These are phyloP conservation scores for Amphimallon solstitiale DNA, from an alignment of 2,888 invertebrate genomes.

Conservation along the genomic window DNA sequence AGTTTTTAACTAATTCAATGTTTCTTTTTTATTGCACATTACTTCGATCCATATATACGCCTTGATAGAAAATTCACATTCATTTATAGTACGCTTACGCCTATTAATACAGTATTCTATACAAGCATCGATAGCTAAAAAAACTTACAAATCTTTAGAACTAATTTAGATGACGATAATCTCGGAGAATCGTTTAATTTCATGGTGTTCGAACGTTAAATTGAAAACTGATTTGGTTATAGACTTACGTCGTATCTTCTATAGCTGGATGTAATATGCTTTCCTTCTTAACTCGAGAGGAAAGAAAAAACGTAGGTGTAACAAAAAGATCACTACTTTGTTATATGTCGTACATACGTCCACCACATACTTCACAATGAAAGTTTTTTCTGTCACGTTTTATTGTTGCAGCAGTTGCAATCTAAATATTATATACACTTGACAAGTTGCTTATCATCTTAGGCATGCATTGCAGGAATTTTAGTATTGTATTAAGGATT, in stretches of 20 bases:
- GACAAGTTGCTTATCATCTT: constrained; percentile 27
- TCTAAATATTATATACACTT: constrained; percentile 22
- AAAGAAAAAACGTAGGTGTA: constrained; percentile 20
- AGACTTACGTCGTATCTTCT: constrained; percentile 7
- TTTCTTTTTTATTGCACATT: no score
- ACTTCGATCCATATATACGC: no score
- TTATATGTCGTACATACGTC: constrained; percentile 1
- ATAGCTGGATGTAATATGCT: constrained; percentile 2
- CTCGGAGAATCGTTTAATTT: constrained; percentile 47
- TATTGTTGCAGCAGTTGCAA: neutral
- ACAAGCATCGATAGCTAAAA: constrained; percentile 13
- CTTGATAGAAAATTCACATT: no score
- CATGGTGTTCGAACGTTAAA: constrained; percentile 43
- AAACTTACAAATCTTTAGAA: constrained; percentile 41
- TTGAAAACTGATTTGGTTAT: constrained; percentile 34
- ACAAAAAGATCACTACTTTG: constrained; percentile 17
- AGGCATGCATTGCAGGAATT: neutral
- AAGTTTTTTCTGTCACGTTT: constrained; percentile 7
- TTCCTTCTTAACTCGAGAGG: neutral
- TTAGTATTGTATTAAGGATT: no score
- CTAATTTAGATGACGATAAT: constrained; percentile 40
- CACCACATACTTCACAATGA: neutral
- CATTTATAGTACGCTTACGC: no score
- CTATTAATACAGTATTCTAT: no score
- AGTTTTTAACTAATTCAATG: no score